phyloP scores from a whole-genome alignment of 2,113 vertebrate species.

The Brachirus orientalis region DNA sequence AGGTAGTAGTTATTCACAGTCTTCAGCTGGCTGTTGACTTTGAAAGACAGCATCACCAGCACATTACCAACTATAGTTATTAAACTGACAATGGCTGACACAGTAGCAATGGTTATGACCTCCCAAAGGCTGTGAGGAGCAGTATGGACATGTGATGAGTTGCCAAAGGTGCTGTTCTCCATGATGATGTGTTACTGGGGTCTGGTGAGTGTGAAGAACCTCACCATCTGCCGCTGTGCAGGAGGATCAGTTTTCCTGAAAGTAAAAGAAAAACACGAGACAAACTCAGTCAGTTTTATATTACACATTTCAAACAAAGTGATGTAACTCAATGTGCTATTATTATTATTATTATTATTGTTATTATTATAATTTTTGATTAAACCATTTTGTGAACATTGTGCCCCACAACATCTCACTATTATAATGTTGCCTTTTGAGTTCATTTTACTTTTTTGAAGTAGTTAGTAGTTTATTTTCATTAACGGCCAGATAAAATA shows the following conservation, averaged over 20 bases:
- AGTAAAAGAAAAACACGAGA: constrained; percentile 39
- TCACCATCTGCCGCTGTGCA: constrained; percentile 45
- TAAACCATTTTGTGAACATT: too few relatives aligned
- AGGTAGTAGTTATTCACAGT: constrained; percentile 99
- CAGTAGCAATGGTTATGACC: constrained; percentile 89
- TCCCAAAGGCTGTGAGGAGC: constrained; percentile 88
- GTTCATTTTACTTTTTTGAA: too few relatives aligned
- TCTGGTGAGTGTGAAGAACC: constrained; percentile 14
- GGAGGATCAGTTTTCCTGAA: constrained; percentile 48
- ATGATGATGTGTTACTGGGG: constrained; percentile 68
- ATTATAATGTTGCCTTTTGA: too few relatives aligned
- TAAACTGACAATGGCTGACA: constrained; percentile 93
- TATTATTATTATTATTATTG: too few relatives aligned
- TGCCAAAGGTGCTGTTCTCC: constrained; percentile 86
- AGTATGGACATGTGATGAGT: constrained; percentile 78
- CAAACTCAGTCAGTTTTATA: too few relatives aligned
- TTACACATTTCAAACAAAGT: too few relatives aligned
- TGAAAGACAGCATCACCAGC: constrained; percentile 96
- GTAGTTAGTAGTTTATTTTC: too few relatives aligned
- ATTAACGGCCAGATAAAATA: too few relatives aligned
- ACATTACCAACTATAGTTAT: constrained; percentile 96
- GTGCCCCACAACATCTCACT: too few relatives aligned
- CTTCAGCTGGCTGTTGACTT: constrained; percentile 98
- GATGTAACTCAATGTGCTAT: too few relatives aligned
- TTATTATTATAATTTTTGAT: too few relatives aligned